Evolutionary conservation across 1,140 invertebrate species (phyloP).

Genomic region (Ceratoteleas bidentatus): DNA sequence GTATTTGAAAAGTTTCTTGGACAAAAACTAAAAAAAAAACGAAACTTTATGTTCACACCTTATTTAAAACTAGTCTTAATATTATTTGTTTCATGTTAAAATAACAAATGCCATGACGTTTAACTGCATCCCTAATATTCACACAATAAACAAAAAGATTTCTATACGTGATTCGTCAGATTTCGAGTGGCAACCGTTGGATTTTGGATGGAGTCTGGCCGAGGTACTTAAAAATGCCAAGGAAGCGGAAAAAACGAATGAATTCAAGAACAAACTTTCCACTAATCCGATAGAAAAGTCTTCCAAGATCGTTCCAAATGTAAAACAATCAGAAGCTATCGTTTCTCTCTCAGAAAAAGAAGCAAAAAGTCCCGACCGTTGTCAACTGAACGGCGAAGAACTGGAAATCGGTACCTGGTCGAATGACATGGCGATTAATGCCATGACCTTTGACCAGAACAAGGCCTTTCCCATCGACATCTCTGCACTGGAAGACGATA

Average conservation of each 20-base stretch:
- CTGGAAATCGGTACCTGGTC: constrained; percentile 95
- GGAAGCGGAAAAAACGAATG: constrained; percentile 78
- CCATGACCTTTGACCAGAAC: constrained; percentile 66
- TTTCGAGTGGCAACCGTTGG: constrained; percentile 91
- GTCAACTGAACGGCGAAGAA: constrained; percentile 76
- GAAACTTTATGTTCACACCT: too few relatives aligned
- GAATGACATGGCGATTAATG: constrained; percentile 88
- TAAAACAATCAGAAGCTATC: constrained; percentile 48
- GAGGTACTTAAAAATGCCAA: constrained; percentile 89
- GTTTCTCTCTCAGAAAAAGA: constrained; percentile 79
- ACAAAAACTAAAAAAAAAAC: too few relatives aligned
- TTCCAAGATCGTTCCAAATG: constrained; percentile 19
- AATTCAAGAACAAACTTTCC: constrained; percentile 38
- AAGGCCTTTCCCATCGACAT: constrained; percentile 71
- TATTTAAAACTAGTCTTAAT: too few relatives aligned
- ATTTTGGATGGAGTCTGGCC: constrained; percentile 95
- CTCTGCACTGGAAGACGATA: constrained; percentile 65
- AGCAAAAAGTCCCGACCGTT: constrained; percentile 14
- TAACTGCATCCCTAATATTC: too few relatives aligned
- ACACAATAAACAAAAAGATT: too few relatives aligned
- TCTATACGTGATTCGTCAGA: too few relatives aligned
- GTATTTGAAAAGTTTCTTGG: too few relatives aligned
- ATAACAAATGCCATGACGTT: too few relatives aligned
- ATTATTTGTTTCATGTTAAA: too few relatives aligned
- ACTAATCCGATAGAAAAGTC: constrained; percentile 21